phyloP scores from a whole-genome alignment of 2,113 vertebrate species.

The Catharus minimus region DNA sequence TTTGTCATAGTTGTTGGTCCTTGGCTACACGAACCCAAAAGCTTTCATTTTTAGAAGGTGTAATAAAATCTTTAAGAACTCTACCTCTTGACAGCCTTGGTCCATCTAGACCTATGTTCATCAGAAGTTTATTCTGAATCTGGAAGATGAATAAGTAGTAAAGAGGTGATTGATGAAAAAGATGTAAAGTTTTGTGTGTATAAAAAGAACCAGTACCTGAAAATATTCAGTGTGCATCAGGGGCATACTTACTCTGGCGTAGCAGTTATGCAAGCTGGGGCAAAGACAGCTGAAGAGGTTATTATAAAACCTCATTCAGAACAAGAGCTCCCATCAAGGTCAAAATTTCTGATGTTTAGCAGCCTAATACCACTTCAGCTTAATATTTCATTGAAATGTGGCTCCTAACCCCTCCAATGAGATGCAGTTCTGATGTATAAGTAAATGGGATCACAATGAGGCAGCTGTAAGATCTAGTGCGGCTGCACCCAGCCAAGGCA shows the following conservation, averaged over 20 bases:
- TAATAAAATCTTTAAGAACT: background rate
- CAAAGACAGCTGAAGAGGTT: background rate
- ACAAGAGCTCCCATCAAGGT: background rate
- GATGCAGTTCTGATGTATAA: background rate
- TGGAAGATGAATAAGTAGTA: background rate
- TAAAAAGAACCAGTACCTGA: background rate
- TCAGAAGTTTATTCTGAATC: background rate
- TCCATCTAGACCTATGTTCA: background rate
- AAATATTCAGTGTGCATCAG: background rate
- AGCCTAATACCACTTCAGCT: background rate
- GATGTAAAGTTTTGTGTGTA: background rate
- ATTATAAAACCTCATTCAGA: background rate
- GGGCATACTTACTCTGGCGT: background rate
- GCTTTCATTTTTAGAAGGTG: background rate
- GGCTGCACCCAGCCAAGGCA: too few relatives aligned
- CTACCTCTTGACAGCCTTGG: background rate
- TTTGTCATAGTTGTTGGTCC: background rate
- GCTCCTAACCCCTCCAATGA: background rate
- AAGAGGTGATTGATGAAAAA: accelerated
- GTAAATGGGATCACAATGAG: background rate
- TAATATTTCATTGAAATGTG: background rate
- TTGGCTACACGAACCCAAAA: background rate
- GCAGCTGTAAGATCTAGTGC: accelerated
- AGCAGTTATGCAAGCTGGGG: background rate
- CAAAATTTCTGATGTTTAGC: background rate